These are phyloP conservation scores for Tachystola acroxantha DNA, from an alignment of 2,888 invertebrate genomes.

Conservation along the genomic window DNA sequence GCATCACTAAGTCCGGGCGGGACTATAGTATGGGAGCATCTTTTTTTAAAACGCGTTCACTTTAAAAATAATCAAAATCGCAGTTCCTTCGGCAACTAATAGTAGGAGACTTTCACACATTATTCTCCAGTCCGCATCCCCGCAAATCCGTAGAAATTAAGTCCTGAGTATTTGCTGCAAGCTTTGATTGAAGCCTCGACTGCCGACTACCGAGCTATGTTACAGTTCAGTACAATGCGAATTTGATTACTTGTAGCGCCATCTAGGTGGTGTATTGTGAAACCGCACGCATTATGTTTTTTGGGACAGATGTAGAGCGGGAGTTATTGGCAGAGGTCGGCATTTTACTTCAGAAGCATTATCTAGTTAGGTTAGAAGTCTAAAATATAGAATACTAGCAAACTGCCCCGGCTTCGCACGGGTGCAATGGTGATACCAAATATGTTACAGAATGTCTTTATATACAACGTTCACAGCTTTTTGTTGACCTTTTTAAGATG, in stretches of 20 bases:
- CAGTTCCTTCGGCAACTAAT: conserved; percentile 11
- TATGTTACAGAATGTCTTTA: too few relatives aligned
- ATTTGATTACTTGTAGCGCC: conserved; percentile 1
- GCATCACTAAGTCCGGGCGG: too few relatives aligned
- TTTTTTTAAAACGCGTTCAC: too few relatives aligned
- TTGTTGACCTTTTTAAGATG: too few relatives aligned
- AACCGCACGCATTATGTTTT: conserved; percentile 1
- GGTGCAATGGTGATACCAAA: too few relatives aligned
- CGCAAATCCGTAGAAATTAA: conserved; percentile 39
- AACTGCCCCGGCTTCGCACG: too few relatives aligned
- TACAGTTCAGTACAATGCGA: not conserved
- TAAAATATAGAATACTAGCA: too few relatives aligned
- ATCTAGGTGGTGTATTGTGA: not conserved
- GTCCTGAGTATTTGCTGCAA: conserved; percentile 26
- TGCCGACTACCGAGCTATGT: not conserved
- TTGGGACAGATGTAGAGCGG: not conserved
- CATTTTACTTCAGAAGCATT: not conserved
- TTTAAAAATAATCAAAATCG: too few relatives aligned
- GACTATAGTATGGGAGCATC: too few relatives aligned
- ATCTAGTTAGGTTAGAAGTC: too few relatives aligned
- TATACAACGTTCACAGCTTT: too few relatives aligned
- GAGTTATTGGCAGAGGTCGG: too few relatives aligned
- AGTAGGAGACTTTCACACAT: conserved; percentile 21
- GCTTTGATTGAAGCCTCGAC: conserved; percentile 14
- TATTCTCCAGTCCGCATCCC: conserved; percentile 26